A percentile compares a stretch with the other conserved stretches of the same genome.
These are phyloP conservation scores for Galerucella calmariensis DNA, from an alignment of 2,888 invertebrate species.

Conservation along the genomic window DNA sequence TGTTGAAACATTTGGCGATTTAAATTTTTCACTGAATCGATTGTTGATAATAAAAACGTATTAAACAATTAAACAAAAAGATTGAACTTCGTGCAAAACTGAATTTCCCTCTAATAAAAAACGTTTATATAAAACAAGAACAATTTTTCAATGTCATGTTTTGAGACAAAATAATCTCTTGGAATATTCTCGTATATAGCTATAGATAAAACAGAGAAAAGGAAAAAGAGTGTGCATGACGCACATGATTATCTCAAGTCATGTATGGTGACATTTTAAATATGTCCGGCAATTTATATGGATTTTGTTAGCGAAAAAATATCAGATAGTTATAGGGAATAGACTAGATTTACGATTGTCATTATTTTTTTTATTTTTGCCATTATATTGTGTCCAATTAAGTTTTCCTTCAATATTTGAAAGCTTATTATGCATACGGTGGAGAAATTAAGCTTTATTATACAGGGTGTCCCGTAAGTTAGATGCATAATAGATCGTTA, in stretches of 20 bases:
- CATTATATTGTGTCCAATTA: no score
- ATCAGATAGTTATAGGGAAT: slow-evolving; percentile 13
- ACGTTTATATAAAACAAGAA: slow-evolving; percentile 1
- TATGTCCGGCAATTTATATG: slow-evolving; percentile 37
- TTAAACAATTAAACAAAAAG: no score
- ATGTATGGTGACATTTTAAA: slow-evolving; percentile 37
- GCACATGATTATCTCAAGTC: slow-evolving; percentile 32
- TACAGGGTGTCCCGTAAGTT: no score
- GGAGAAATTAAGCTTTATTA: no score
- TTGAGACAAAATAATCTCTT: slow-evolving; percentile 29
- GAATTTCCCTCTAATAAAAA: no score
- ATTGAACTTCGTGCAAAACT: no score
- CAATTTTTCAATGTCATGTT: slow-evolving; percentile 22
- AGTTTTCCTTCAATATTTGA: no score
- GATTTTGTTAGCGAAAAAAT: slow-evolving; percentile 30
- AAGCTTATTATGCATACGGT: no score
- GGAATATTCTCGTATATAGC: slow-evolving; percentile 12
- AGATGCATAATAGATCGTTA: no score
- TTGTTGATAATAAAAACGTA: no score
- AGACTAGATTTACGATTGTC: background rate
- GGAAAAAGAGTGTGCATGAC: slow-evolving; percentile 35
- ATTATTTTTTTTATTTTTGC: slow-evolving; percentile 8
- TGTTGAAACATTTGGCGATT: no score
- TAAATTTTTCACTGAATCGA: no score
- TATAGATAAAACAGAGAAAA: slow-evolving; percentile 27